A percentile compares a stretch with the other conserved stretches of the same genome.
phyloP scores from a whole-genome alignment of 1,140 invertebrate genomes.

The Battus philenor region DNA sequence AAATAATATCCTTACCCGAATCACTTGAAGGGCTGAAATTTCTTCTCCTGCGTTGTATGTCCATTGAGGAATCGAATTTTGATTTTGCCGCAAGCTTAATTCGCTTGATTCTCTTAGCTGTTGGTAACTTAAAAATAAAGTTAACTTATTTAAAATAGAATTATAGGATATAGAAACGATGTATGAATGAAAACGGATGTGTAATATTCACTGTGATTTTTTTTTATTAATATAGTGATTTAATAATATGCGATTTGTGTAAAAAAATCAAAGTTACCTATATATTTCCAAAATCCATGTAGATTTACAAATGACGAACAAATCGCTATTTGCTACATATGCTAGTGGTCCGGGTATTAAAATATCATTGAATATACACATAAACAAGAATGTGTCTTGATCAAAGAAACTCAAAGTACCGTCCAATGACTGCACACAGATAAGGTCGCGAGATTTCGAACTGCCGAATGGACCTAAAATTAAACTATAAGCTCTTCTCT shows the following conservation, averaged over 20 bases:
- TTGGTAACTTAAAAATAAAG: constrained; percentile 77
- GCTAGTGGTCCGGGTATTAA: constrained; percentile 86
- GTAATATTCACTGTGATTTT: too few species aligned
- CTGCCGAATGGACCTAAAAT: constrained; percentile 89
- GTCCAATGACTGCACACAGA: constrained; percentile 91
- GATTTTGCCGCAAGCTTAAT: constrained; percentile 66
- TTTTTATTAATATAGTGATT: too few species aligned
- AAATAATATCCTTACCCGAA: too few species aligned
- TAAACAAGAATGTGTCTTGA: constrained; percentile 89
- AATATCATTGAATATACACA: constrained; percentile 83
- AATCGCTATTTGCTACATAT: constrained; percentile 87
- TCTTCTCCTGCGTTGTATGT: constrained; percentile 86
- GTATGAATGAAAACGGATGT: too few species aligned
- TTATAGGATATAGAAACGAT: too few species aligned
- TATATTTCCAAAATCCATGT: constrained; percentile 87
- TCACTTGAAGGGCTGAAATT: constrained; percentile 79
- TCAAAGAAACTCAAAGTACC: constrained; percentile 91
- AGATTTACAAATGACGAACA: constrained; percentile 86
- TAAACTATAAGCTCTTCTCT: constrained; percentile 80
- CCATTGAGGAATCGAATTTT: constrained; percentile 83
- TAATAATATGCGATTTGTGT: too few species aligned
- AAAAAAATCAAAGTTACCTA: too few species aligned
- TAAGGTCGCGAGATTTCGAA: constrained; percentile 85
- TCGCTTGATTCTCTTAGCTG: constrained; percentile 76
- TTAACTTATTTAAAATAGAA: constrained; percentile 3